Evolutionary conservation across 1,140 invertebrate genomes (phyloP), one percentile per base, ranked within the genome.

Genomic region (Neuroterus valhalla): DNA sequence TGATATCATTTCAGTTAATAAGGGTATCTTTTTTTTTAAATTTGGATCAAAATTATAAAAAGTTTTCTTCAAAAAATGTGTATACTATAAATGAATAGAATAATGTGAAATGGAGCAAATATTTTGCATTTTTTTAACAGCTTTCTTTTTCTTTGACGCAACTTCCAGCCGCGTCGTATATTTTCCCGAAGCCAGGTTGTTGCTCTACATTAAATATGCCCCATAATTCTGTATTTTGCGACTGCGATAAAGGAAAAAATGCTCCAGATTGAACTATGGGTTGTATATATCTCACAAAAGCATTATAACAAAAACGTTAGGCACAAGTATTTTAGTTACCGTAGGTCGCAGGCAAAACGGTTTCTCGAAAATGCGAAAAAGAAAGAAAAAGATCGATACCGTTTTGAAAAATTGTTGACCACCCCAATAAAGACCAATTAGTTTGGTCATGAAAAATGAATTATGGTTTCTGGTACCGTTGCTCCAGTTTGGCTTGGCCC

Each of bases 401-500:
- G 62, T 81, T 81, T 77, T 42, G 45, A 76, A 75, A 62, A 71
- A 68, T 72, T 69, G 26, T 62, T 8, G 45, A 15, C 23, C 15
- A 73, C 66, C 72, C 78, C 68, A 80, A 77, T 82, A 81, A 84
- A 78, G 72, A 74, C 8, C 62, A 48, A 71, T 77, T 45, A 70
- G 77, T 45, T 76, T 69, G 42, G 74, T 67, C 62, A 50, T 62
- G 6, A 44, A 8, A 0, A 2, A 78, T 83, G 55, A 85, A 79
- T 79, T 82, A 84, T 11, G 76, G 50, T 6, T 21, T 10, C 66
- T 68, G 71, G 73, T 74, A 77, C 76, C 75, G 75, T 78, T 84
- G 80, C 74, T 84, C 78, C 55, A 82, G 72, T 82, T 85, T 82
- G 68, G 80, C 78, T 73, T 74, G 71, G 17, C 45, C 14, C 19